Evolutionary conservation across 2,797 vertebrate genomes (phyloP), one percentile per base, ranked within the genome.

Genomic region (Periparus ater): DNA sequence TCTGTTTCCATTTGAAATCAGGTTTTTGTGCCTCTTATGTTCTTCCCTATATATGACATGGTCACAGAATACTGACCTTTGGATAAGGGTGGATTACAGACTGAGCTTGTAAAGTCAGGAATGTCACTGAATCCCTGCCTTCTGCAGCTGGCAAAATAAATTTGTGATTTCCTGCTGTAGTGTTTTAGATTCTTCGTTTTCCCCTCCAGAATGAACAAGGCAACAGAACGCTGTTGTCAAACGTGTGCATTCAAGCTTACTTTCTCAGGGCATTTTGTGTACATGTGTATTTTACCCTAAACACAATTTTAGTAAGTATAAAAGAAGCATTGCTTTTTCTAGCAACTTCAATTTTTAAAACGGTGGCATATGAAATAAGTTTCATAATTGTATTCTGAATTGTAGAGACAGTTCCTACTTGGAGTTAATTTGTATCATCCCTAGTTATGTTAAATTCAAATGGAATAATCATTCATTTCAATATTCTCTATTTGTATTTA

Each of bases 161-260:
- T 29, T 54, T 45, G 38, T 47, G n/a, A 77, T 88, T 95, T 92
- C 85, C 74, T 85, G 38, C 57, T 74, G 45, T n/a, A 73, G 25
- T 57, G 45, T 12, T 91, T 79, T 36, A n/a, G 32, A 14, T 57
- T 40, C 6, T 48, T 73, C 48, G 17, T 77, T 79, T 58, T n/a
- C 22, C 7, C 40, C 38, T 86, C 30, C 57, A 29, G 58, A 72
- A 74, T 72, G 32, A 87, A 12, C 68, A 72, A 91, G 55, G 38
- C 61, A 44, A 19, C 22, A 78, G 66, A 75, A 51, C 76, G 36
- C 71, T 85, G 7, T 65, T 3, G 0, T 66, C 44, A 61, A 15
- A 60, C 3, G 16, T 42, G 7, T 63, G 15, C 8, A 2, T 62
- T 77, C 44, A 85, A 51, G 12, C n/a, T 58, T 55, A 8, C 30